Evolutionary conservation across 2,888 invertebrate genomes (phyloP).

Genomic region (Matsumyia berberina): DNA sequence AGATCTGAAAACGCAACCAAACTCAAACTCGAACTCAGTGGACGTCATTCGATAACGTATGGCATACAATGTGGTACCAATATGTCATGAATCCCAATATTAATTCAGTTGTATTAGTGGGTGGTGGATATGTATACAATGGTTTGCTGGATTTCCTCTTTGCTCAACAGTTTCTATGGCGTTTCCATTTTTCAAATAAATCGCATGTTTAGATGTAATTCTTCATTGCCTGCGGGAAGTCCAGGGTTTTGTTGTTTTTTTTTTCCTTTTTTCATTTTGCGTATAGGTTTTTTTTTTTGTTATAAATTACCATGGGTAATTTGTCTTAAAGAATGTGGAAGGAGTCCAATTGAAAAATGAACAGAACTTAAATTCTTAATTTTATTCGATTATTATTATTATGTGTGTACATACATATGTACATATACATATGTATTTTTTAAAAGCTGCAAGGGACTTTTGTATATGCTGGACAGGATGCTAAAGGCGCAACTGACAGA

Average conservation of each 20-base stretch:
- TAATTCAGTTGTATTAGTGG: conserved; percentile 58
- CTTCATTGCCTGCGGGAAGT: conserved; percentile 84
- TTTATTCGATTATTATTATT: conserved; percentile 24
- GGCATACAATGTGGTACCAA: conserved; percentile 55
- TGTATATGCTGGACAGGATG: too few species aligned
- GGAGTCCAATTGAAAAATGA: conserved; percentile 53
- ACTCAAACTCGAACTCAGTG: conserved; percentile 12
- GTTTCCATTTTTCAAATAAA: conserved; percentile 69
- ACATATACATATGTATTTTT: too few species aligned
- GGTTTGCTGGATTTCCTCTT: conserved; percentile 43
- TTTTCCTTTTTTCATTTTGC: conserved; percentile 35
- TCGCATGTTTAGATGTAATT: conserved; percentile 83
- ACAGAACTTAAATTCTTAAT: conserved; percentile 21
- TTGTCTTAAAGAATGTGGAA: conserved; percentile 51
- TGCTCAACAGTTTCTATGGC: conserved; percentile 55
- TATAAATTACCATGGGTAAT: conserved; percentile 62
- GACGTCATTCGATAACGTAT: conserved; percentile 36
- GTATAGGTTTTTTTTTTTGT: conserved; percentile 54
- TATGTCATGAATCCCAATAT: conserved; percentile 63
- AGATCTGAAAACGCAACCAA: conserved; percentile 24
- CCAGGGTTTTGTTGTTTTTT: conserved; percentile 79
- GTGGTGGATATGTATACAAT: conserved; percentile 57
- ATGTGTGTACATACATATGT: background rate
- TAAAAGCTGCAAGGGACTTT: background rate
- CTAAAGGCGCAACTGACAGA: too few species aligned